Base-by-base conservation (phyloP, 1,140 invertebrate genomes). In the Drosophila gunungcola region DNA sequence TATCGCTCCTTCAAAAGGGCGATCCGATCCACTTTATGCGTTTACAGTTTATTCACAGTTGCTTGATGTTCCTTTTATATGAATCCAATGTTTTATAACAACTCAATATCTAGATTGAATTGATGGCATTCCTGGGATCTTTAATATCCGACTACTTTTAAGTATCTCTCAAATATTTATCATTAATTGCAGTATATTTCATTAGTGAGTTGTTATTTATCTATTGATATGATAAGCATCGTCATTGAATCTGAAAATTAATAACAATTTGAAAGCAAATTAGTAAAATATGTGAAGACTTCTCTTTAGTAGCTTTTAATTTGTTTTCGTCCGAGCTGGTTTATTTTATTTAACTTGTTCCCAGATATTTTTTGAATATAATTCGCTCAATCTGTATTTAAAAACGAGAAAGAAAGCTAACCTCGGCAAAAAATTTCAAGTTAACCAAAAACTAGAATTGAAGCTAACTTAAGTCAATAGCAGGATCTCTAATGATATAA, bases 1-100 rank as follows among this genome's bases (percentile, higher is more conserved):
- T 63, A 54, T 65, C 65, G 58, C 73, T 55, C 72, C 43, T 75
- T 36, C 1, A 46, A 3, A 9, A 53, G 42, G 60, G 45, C 64
- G 63, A 70, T 48, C 27, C 7, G 16, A 27, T 56, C 3, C 16
- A 39, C 63, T 38, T n/a, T 32, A 13, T 32, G 16, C 36, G 11
- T 51, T 32, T 13, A 16, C n/a, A 57, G 10, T 10, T 41, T 6
- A 32, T 25, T 29, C 12, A 21, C 25, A 32, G 25, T 27, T 39
- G 11, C n/a, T 51, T 51, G 13, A 43, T 72, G n/a, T 69, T 25
- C 13, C 12, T 10, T n/a, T 41, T 41, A 4, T n/a, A 39, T 29
- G 12, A 13, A 32, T 51, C 7, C n/a, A 51, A 16, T 46, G 4
- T 4, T 46, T 12, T 46, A 43, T 21, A 45, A 45, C 12, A 10